Base-by-base conservation (phyloP, 2,888 invertebrate genomes). In the Chorisops tibialis region DNA sequence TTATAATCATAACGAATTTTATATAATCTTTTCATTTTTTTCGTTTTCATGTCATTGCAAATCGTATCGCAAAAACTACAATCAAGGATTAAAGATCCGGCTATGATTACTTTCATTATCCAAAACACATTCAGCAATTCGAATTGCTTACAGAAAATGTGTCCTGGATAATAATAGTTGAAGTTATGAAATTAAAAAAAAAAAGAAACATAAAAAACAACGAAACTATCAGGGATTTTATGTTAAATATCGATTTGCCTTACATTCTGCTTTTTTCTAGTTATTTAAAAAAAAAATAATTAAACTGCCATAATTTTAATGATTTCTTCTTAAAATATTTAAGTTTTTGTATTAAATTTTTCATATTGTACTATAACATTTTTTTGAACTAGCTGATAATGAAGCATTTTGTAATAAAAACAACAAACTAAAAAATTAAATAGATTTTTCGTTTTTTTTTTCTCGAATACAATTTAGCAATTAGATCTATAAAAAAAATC, bases 371-470 rank as follows among this genome's bases (percentile, higher is more conserved):
- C 30, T 7, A 30, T 30, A 7, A 5, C 35, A 30, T 56, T 18
- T 37, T 54, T 39, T 54, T 41, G 39, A 58, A 59, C 45, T 61
- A 58, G 54, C 52, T 39, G 51, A 61, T 61, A 58, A 64, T 61
- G 30, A 58, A 61, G 64, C 64, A 64, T 64, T 64, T 64, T 64
- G 61, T 64, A 64, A 64, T 61, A 63, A 61, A 63, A 52, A 59
- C 45, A 56, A 56, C 19, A n/a, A 37, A 52, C 14, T 52, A 21
- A 39, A 39, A 52, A 38, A 37, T 18, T n/a, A 38, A 39, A 16
- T n/a, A 39, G 5, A 14, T 3, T 11, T 11, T 12, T 41, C 41
- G 7, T 41, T 6, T 41, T 41, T 41, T 41, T 16, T 16, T 2
- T 9, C 4, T 19, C 6, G 16, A 4, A 45, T 19, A 19, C 45